These are phyloP conservation scores for Drosophila stalkeri DNA, from an alignment of 2,888 invertebrate species.

Conservation along the genomic window DNA sequence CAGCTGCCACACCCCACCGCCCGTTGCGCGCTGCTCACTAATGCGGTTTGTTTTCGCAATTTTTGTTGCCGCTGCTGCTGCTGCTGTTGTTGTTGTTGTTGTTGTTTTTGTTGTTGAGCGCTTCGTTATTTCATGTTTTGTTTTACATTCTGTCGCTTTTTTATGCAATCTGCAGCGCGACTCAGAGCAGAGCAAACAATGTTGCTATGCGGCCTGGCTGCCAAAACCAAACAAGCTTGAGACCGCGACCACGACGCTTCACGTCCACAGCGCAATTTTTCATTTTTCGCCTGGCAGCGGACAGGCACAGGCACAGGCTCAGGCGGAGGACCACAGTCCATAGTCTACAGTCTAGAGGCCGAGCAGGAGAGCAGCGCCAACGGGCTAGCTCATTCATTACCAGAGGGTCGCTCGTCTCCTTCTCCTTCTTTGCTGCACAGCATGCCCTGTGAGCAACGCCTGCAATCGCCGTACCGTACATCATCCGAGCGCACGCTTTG, in stretches of 20 bases:
- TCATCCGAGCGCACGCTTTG: slow-evolving; percentile 66
- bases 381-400: slow-evolving; percentile 71
- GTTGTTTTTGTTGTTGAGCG: slow-evolving; percentile 41
- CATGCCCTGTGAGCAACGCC: slow-evolving; percentile 23
- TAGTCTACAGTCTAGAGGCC: neutral
- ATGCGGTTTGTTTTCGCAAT: slow-evolving; percentile 75
- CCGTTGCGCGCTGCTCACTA: slow-evolving; percentile 47
- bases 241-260: slow-evolving; percentile 51
- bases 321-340: neutral
- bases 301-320: slow-evolving; percentile 1
- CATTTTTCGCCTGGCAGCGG: slow-evolving; percentile 55
- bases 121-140: slow-evolving; percentile 73
- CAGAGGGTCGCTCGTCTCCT: slow-evolving; percentile 45
- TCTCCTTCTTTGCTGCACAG: slow-evolving; percentile 26
- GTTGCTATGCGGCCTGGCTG: slow-evolving; percentile 73
- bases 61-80: slow-evolving; percentile 36
- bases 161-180: slow-evolving; percentile 54
- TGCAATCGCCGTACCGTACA: slow-evolving; percentile 72
- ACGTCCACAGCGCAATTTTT: slow-evolving; percentile 68
- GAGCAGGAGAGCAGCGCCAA: slow-evolving; percentile 22
- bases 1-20: slow-evolving; percentile 13
- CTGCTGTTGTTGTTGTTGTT: slow-evolving; percentile 21
- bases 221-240: slow-evolving; percentile 73
- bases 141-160: slow-evolving; percentile 60
- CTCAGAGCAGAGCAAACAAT: slow-evolving; percentile 65